Evolutionary conservation across 2,888 invertebrate species (phyloP), one percentile per base, ranked within the genome.

Genomic region (Rutpela maculata): DNA sequence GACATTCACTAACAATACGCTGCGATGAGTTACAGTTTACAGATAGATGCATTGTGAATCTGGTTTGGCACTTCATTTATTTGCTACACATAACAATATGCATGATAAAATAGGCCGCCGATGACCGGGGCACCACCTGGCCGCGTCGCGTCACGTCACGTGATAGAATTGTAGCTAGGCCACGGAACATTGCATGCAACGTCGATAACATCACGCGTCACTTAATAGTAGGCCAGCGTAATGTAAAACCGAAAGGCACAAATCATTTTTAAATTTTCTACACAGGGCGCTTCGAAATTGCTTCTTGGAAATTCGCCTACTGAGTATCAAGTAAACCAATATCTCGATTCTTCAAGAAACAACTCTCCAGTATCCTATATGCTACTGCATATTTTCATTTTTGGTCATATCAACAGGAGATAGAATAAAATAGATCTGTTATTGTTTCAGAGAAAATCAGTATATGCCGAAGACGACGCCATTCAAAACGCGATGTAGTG

Each of bases 121-220:
- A 65, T 65, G 43, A 43, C 31, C 19, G 43, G 65, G 65, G 65
- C 65, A 65, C 65, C 65, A 65, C 65, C 43, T 65, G 65, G 65
- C 65, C 65, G 43, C n/a, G n/a, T n/a, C n/a, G n/a, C n/a, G n/a
- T 11, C 65, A 50, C 65, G 65, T 65, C 65, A 65, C 43, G 19
- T 43, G 65, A 65, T 65, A 65, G 65, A 19, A 19, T 65, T 43
- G 43, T 43, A 38, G 15, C 65, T 12, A 43, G 17, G 43, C 43
- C 65, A 43, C 15, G 38, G 65, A 43, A 65, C 65, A 65, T 17
- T 65, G 43, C 65, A 65, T 65, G 65, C 65, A 22, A 19, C 43
- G 12, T 65, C 22, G 43, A 65, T 63, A 38, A 38, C 35, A 38
- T 63, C 63, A 17, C 7, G 19, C 17, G 22, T 65, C 65, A 65